Percentiles rank a stretch among this genome's conserved stretches.
Evolutionary conservation across 2,888 invertebrate species (phyloP).

Genomic region (Pseudococcus viburni): DNA sequence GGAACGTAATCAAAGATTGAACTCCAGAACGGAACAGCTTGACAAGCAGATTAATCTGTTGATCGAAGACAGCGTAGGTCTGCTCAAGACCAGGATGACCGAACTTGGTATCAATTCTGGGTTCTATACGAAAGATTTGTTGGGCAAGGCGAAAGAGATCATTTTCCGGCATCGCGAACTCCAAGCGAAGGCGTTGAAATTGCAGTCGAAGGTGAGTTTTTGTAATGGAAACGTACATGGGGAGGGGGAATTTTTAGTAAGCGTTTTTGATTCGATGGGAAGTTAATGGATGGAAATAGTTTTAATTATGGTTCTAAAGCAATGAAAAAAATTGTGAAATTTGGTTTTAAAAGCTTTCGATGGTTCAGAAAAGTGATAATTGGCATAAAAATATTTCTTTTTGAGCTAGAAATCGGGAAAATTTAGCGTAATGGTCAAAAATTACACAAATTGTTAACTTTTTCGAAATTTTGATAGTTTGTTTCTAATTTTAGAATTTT

Average conservation of each 20-base stretch:
- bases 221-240: background rate
- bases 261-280: background rate
- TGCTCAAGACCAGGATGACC: slow-evolving; percentile 90
- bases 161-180: slow-evolving; percentile 93
- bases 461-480: too few species aligned
- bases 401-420: background rate
- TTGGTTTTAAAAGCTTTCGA: too few species aligned
- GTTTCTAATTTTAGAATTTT: too few species aligned
- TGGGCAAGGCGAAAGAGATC: slow-evolving; percentile 91
- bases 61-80: slow-evolving; percentile 91
- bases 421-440: too few species aligned
- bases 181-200: slow-evolving; percentile 88
- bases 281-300: too few species aligned
- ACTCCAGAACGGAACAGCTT: slow-evolving; percentile 88
- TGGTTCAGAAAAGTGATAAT: background rate
- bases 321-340: too few species aligned
- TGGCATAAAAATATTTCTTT: background rate
- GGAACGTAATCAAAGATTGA: slow-evolving; percentile 86
- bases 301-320: too few species aligned
- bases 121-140: slow-evolving; percentile 80
- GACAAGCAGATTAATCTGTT: slow-evolving; percentile 94
- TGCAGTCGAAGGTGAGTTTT: slow-evolving; percentile 71
- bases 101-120: slow-evolving; percentile 89
- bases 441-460: too few species aligned
- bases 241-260: background rate